Evolutionary conservation across 2,113 vertebrate species (phyloP), one percentile per base, ranked within the genome.

Genomic region (Abramis brama): DNA sequence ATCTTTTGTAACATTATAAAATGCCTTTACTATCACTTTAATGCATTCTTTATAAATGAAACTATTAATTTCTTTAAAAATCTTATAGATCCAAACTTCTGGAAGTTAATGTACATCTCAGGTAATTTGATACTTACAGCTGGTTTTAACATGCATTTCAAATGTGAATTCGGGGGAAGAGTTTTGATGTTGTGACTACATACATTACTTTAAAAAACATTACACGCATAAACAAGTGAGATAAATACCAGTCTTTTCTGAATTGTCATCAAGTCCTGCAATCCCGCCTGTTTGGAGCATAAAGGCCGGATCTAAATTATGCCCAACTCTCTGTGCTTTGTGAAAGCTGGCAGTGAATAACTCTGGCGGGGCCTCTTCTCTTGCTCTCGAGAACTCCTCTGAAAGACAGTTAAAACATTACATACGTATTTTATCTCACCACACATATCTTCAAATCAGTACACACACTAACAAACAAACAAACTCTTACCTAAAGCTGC

Each of bases 381-480:
- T 94, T 21, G 97, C 97, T 7, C 94, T 93, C 36, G 97, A 99
- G 82, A 99, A 99, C 68, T 99, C 98, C 97, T 99, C 98, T 99
- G 89, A 68, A 50, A 87, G 2, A 50, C 21, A 82, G 57, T 21
- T 76, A 6, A 80, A 3, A 60, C 30, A n/a, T 66, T 13, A 9
- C 3, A 68, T 45, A 2, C 52, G 59, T 23, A 60, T 4, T 59
- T 1, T 77, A 27, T 9, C 97, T 17, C 43, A 12, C 1, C 76
- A 76, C 76, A 76, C 66, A 27, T 10, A 52, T 59, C 36, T 59
- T n/a, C 11, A 81, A 8, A 62, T 45, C 4, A 19, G 15, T 55
- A 57, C 70, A 55, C 9, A 60, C 27, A 23, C 68, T 71, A 74
- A 66, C 25, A 76, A n/a, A 33, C 33, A 33, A 30, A 66, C 5